These are phyloP conservation scores for Ailuropoda melanoleuca DNA, from an alignment of 2,113 vertebrate genomes.

Conservation along the genomic window DNA sequence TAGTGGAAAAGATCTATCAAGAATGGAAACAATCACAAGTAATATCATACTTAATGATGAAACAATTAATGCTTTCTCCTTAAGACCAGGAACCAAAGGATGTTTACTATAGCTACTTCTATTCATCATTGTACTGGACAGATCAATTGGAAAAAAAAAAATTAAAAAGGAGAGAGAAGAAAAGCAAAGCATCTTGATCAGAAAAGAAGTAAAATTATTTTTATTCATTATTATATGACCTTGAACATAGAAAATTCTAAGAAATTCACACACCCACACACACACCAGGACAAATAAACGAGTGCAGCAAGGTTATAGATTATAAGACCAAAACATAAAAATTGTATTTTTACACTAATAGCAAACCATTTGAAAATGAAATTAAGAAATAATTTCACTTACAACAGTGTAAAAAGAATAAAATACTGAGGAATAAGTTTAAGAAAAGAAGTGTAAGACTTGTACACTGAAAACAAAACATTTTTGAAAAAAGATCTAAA, in stretches of 20 bases:
- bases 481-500: conserved; percentile 1
- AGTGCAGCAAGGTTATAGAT: neutral
- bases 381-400: neutral
- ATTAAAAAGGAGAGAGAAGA: neutral
- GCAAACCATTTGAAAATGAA: conserved; percentile 33
- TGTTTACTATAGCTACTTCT: neutral
- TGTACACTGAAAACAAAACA: neutral
- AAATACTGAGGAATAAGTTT: neutral
- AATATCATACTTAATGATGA: neutral
- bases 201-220: neutral
- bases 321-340: neutral
- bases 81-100: neutral
- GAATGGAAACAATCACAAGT: neutral
- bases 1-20: neutral
- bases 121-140: neutral
- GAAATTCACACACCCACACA: neutral
- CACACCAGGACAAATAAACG: neutral
- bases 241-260: neutral
- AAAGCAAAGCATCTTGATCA: neutral
- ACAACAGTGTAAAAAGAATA: neutral
- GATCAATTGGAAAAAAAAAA: neutral
- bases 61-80: neutral
- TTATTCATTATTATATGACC: neutral
- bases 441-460: neutral
- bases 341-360: neutral